Evolutionary conservation across 1,140 invertebrate species (phyloP).

Genomic region (Scaptomyza graminum): DNA sequence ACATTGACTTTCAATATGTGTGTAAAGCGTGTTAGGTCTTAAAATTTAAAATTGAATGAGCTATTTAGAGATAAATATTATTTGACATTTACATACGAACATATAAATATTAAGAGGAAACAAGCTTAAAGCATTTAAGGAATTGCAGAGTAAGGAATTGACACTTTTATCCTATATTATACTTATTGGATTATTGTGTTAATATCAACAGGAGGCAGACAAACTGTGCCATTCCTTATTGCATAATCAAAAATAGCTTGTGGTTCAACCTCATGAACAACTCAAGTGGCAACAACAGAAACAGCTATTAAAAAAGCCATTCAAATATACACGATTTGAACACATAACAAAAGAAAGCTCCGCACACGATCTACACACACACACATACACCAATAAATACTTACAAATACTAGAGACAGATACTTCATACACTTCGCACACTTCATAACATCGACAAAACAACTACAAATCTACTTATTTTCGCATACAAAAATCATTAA

Average conservation of each 20-base stretch:
- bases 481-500: slow-evolving; percentile 82
- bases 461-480: slow-evolving; percentile 80
- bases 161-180: background rate
- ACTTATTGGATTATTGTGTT: slow-evolving; percentile 10
- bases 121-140: too few species aligned
- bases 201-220: slow-evolving; percentile 10
- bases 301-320: slow-evolving; percentile 44
- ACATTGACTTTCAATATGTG: background rate
- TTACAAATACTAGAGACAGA: slow-evolving; percentile 4
- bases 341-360: slow-evolving; percentile 75
- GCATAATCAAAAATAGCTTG: slow-evolving; percentile 50
- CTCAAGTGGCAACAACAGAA: slow-evolving; percentile 46
- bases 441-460: slow-evolving; percentile 39
- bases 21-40: slow-evolving; percentile 18
- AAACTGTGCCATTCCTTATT: slow-evolving; percentile 47
- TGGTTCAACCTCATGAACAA: slow-evolving; percentile 42
- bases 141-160: too few species aligned
- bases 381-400: slow-evolving; percentile 1
- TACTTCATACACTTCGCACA: slow-evolving; percentile 20
- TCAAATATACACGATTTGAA: slow-evolving; percentile 49
- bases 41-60: slow-evolving; percentile 12
- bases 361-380: slow-evolving; percentile 49
- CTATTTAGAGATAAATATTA: slow-evolving; percentile 1
- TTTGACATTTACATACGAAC: background rate
- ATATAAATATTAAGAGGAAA: background rate